Percentiles rank a stretch among this genome's conserved stretches.
These are phyloP conservation scores for Neosalanx taihuensis DNA, from an alignment of 2,797 vertebrate species.

Conservation along the genomic window DNA sequence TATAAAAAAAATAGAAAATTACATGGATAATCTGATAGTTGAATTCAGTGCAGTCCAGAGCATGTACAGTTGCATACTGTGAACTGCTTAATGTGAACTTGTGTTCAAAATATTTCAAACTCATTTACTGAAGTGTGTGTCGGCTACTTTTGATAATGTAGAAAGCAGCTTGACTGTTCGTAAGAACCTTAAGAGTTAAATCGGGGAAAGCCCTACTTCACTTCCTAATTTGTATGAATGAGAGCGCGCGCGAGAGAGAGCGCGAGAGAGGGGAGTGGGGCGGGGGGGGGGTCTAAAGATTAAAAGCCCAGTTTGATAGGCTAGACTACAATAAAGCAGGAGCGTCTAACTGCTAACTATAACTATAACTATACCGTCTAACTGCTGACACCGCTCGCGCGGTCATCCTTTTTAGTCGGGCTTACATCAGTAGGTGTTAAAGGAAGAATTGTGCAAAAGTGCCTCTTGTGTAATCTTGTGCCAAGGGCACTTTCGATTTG, in stretches of 20 bases:
- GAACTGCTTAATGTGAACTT: too few species aligned
- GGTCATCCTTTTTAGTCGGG: background rate
- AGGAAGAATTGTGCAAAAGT: background rate
- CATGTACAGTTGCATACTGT: too few species aligned
- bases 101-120: too few species aligned
- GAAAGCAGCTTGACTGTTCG: too few species aligned
- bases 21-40: too few species aligned
- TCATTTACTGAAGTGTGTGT: too few species aligned
- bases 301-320: too few species aligned
- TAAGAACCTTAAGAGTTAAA: background rate
- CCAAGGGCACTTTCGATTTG: background rate
- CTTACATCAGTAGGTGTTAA: background rate
- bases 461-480: background rate
- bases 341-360: background rate
- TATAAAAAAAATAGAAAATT: too few species aligned
- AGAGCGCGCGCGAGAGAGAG: slow-evolving; percentile 29
- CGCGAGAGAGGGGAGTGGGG: slow-evolving; percentile 12
- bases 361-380: too few species aligned
- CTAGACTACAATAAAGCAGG: background rate
- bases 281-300: too few species aligned
- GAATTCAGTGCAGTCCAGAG: too few species aligned
- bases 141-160: too few species aligned
- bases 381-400: background rate
- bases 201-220: slow-evolving; percentile 35
- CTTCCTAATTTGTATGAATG: slow-evolving; percentile 15